Base-by-base conservation (phyloP, 1,140 invertebrate genomes). In the Pseudomyrmex flavicornis region DNA sequence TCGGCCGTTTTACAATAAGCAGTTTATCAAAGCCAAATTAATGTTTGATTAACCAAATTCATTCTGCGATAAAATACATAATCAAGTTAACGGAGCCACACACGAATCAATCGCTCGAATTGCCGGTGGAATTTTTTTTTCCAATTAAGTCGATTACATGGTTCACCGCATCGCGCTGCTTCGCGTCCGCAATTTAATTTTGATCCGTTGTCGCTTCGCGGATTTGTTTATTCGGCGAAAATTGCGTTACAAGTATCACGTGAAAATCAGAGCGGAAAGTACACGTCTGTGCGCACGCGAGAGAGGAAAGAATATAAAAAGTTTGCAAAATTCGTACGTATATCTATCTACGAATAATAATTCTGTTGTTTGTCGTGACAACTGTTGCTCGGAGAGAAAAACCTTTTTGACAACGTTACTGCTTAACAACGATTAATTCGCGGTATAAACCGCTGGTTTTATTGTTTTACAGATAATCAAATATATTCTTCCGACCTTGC, bases 141-240 rank as follows among this genome's bases (percentile, higher is more conserved):
- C 15, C 52, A 80, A 70, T 80, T 70, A 80, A 80, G 70, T 80
- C 56, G 54, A 70, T 80, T 80, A 80, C 26, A 80, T 15, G 76
- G 66, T 59, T 80, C 68, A 70, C 54, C 66, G 54, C 76, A 59
- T 80, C 56, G 12, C 44, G 2, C 35, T n/a, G 35, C 17, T 69
- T 35, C 17, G n/a, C 22, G 46, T 52, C 17, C 58, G 68, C 76
- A 69, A 70, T 70, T 70, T 59, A 80, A 70, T 80, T 50, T 12
- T 44, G 44, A 80, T 50, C 54, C 12, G 68, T 66, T 10, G 13
- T 12, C 17, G 52, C 54, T 48, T 1, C 12, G 44, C 48, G 10
- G 54, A 80, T 80, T 35, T 70, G 54, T 80, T 80, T 80, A 58
- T 59, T 80, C 48, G 12, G 52, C 1, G 20, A 22, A 26, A 59